Conservation (phyloP, 2,113 vertebrate species). For the Bos javanicus region DNA sequence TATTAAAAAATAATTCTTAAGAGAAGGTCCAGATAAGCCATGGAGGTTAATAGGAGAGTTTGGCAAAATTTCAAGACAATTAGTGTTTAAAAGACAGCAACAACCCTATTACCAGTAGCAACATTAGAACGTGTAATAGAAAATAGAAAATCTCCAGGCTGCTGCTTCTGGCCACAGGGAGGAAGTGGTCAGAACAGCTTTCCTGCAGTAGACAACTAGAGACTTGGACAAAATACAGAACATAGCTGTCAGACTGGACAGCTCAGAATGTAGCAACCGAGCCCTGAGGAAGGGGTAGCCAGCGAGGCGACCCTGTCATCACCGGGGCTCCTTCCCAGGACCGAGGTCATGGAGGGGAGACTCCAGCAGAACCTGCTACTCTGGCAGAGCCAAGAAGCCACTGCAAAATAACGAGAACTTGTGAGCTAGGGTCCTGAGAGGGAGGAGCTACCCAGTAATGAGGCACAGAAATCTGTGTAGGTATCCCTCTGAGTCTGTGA, state of each 20-base stretch:
- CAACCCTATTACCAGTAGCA: background rate
- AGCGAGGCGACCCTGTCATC: accelerated
- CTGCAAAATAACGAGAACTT: background rate
- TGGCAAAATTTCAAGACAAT: background rate
- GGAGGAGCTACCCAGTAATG: background rate
- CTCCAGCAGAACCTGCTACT: background rate
- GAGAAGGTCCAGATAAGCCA: background rate
- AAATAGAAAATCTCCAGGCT: background rate
- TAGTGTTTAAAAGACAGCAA: no score
- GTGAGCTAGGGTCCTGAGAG: background rate
- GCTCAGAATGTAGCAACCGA: accelerated
- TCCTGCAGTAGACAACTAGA: no score
- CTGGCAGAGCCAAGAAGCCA: background rate
- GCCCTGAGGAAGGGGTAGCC: background rate
- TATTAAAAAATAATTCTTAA: background rate
- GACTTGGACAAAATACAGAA: background rate
- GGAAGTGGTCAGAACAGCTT: background rate
- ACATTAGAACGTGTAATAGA: background rate
- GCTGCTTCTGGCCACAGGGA: background rate
- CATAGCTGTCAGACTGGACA: background rate
- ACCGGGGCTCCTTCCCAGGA: no score
- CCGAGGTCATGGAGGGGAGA: accelerated
- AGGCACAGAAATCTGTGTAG: background rate
- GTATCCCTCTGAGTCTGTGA: background rate
- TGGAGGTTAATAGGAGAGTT: background rate